Evolutionary conservation across 2,888 invertebrate species (phyloP).

Genomic region (Hypolimnas misippus): DNA sequence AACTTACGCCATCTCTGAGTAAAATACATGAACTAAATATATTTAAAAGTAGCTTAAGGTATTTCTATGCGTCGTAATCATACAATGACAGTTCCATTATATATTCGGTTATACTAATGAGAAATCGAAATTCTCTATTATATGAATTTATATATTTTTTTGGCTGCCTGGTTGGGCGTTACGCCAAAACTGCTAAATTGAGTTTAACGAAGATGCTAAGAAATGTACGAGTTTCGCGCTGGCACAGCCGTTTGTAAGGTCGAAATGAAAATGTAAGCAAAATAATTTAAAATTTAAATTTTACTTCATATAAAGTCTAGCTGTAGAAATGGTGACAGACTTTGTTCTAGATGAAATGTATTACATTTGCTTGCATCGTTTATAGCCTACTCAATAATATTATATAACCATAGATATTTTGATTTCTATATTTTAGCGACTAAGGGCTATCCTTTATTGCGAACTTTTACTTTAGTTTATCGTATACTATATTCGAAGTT

Average conservation of each 20-base stretch:
- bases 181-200: constrained; percentile 7
- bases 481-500: no score
- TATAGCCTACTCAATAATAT: no score
- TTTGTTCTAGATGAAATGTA: background rate
- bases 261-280: background rate
- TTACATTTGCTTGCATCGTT: background rate
- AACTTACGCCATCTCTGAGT: no score
- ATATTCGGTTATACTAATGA: background rate
- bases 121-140: background rate
- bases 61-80: no score
- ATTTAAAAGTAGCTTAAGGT: no score
- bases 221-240: background rate
- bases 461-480: no score
- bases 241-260: constrained; percentile 5
- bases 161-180: constrained; percentile 2
- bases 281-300: constrained; percentile 2
- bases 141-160: background rate
- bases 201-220: constrained; percentile 9
- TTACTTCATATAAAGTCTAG: background rate
- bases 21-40: no score
- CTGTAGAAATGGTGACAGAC: background rate
- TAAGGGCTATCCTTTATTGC: no score
- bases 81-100: no score
- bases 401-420: no score
- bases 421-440: no score